Evolutionary conservation across 2,888 invertebrate species (phyloP).

Genomic region (Lottia gigantea): DNA sequence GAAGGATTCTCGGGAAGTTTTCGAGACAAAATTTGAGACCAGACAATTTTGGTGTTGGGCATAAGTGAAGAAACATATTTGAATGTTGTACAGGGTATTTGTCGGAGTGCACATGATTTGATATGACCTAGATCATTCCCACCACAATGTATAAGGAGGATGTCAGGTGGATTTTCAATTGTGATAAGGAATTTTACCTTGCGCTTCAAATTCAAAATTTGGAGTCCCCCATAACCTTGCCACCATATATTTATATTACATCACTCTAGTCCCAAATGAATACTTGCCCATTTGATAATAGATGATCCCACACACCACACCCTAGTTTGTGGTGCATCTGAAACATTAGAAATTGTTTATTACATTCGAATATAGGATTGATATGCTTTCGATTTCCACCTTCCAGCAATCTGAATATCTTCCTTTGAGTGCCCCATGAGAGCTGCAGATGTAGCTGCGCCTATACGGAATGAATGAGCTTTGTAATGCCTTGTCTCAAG

Average conservation of each 20-base stretch:
- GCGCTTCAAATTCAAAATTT: not conserved
- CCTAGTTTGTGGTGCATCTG: not conserved
- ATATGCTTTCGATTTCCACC: not conserved
- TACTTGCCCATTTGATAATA: not conserved
- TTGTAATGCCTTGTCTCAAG: not conserved
- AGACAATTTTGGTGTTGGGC: not conserved
- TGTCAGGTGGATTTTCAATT: not conserved
- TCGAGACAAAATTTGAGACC: not conserved
- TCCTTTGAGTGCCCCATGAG: not conserved
- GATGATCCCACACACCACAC: not conserved
- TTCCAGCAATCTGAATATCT: not conserved
- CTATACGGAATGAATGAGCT: not conserved
- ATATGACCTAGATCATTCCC: not conserved
- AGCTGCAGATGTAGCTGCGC: not conserved
- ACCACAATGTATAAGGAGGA: not conserved
- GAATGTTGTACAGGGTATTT: not conserved
- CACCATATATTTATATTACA: not conserved
- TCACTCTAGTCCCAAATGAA: not conserved
- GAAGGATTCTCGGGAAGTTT: not conserved
- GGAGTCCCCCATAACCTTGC: not conserved
- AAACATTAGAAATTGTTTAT: not conserved
- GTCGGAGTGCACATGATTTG: not conserved
- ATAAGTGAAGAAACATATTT: not conserved
- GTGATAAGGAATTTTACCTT: not conserved
- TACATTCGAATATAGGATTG: not conserved